A percentile compares a stretch with the other conserved stretches of the same genome.
phyloP scores from a whole-genome alignment of 1,140 invertebrate genomes.

The Globodera rostochiensis region DNA sequence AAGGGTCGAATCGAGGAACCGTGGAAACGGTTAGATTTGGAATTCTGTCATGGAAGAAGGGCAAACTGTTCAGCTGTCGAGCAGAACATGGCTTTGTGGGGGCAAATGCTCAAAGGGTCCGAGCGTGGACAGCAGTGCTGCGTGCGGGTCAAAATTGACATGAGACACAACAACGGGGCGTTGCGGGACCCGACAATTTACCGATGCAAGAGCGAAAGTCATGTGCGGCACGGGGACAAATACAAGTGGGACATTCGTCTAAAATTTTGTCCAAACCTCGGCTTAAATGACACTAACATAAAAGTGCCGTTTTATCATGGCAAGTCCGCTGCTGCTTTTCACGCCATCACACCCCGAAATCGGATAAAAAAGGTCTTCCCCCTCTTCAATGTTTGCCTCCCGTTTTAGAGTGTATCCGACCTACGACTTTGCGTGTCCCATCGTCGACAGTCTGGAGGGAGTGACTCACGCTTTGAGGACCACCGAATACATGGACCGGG shows the following conservation, averaged over 20 bases:
- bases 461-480: constrained; percentile 96
- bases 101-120: constrained; percentile 88
- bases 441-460: constrained; percentile 93
- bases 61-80: constrained; percentile 73
- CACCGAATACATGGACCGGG: constrained; percentile 96
- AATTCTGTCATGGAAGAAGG: constrained; percentile 4
- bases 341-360: too few species aligned
- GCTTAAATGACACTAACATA: constrained; percentile 12
- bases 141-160: constrained; percentile 95
- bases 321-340: too few species aligned
- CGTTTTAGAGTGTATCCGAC: constrained; percentile 89
- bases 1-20: constrained; percentile 81
- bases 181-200: constrained; percentile 99
- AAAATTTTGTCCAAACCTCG: not conserved
- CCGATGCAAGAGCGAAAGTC: constrained; percentile 90
- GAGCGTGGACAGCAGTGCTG: constrained; percentile 81
- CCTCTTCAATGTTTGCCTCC: too few species aligned
- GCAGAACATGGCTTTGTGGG: constrained; percentile 86
- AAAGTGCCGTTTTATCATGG: too few species aligned
- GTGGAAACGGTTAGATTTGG: constrained; percentile 76
- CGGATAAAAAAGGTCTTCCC: too few species aligned
- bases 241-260: constrained; percentile 79
- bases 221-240: constrained; percentile 87
- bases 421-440: constrained; percentile 99
- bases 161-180: constrained; percentile 92